Percentiles rank a stretch among this genome's conserved stretches.
Evolutionary conservation across 2,888 invertebrate genomes (phyloP).

Genomic region (Osmoderma eremita): DNA sequence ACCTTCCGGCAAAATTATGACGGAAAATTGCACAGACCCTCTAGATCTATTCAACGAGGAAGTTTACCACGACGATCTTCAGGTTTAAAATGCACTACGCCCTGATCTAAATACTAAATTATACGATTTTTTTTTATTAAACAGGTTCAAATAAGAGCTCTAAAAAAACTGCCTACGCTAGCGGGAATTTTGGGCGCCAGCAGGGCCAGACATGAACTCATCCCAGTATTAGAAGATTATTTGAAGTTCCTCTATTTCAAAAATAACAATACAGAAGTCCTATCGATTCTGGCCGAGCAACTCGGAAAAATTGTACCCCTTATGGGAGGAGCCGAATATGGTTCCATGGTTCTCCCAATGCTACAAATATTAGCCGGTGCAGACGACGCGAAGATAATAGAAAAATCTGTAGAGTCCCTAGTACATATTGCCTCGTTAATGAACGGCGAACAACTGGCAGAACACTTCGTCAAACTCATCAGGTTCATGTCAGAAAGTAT

Average conservation of each 20-base stretch:
- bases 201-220: slow-evolving; percentile 55
- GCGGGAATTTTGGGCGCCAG: slow-evolving; percentile 55
- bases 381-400: slow-evolving; percentile 57
- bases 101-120: background rate
- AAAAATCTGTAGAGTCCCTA: slow-evolving; percentile 55
- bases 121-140: slow-evolving; percentile 54
- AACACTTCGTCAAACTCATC: slow-evolving; percentile 53
- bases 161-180: slow-evolving; percentile 53
- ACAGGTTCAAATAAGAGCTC: slow-evolving; percentile 61
- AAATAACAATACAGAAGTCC: slow-evolving; percentile 58
- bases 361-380: slow-evolving; percentile 55
- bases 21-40: slow-evolving; percentile 36
- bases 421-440: slow-evolving; percentile 51
- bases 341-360: slow-evolving; percentile 54
- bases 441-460: slow-evolving; percentile 51
- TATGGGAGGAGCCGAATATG: slow-evolving; percentile 57
- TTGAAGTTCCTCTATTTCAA: slow-evolving; percentile 52
- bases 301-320: slow-evolving; percentile 56
- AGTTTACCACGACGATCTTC: slow-evolving; percentile 38
- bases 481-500: slow-evolving; percentile 52
- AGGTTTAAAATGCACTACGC: slow-evolving; percentile 30
- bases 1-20: background rate
- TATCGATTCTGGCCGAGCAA: slow-evolving; percentile 56
- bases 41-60: slow-evolving; percentile 42
- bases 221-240: slow-evolving; percentile 55